A percentile compares a stretch with the other conserved stretches of the same genome.
These are phyloP conservation scores for Chrysolophus pictus DNA, from an alignment of 2,797 vertebrate genomes.

Conservation along the genomic window DNA sequence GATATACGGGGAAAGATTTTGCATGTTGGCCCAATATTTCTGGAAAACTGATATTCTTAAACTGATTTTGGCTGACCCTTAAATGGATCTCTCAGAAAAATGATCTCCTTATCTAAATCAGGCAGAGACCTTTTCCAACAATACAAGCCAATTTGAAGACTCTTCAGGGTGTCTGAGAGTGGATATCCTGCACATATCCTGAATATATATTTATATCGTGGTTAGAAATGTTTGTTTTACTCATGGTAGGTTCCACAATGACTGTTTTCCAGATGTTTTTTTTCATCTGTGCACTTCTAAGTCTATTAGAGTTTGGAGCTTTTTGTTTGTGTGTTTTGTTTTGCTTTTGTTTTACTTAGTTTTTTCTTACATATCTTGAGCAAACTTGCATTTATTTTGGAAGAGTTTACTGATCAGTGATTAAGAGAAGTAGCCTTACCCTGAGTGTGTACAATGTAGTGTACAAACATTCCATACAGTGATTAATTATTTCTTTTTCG, in stretches of 20 bases:
- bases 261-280: background rate
- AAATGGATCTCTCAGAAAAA: background rate
- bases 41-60: background rate
- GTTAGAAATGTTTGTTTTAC: background rate
- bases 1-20: background rate
- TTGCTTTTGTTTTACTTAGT: fast-evolving
- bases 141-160: background rate
- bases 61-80: background rate
- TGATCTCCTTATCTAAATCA: background rate
- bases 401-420: background rate
- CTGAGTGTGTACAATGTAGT: background rate
- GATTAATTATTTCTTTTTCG: background rate
- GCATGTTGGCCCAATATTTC: background rate
- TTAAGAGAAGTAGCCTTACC: background rate
- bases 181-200: background rate
- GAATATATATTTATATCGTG: background rate
- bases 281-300: background rate
- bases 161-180: background rate
- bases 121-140: background rate
- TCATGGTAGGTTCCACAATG: background rate
- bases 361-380: background rate
- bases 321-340: background rate
- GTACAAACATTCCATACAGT: background rate
- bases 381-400: background rate
- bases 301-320: fast-evolving